Evolutionary conservation across 2,888 invertebrate genomes (phyloP).

Genomic region (Pelosia muscerda): DNA sequence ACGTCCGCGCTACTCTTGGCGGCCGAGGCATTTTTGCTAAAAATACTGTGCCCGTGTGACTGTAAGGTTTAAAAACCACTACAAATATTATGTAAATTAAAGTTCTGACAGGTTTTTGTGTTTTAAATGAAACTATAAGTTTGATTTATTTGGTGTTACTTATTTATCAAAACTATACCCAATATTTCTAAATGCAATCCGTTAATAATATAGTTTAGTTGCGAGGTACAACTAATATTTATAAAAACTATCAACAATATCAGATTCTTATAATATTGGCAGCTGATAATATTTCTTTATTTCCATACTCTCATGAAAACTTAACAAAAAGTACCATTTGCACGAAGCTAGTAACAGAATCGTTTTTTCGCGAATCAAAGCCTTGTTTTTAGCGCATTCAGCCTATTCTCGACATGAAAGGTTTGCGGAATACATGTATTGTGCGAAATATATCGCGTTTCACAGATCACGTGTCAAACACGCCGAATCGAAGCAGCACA

Average conservation of each 20-base stretch:
- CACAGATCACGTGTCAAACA: constrained; percentile 71
- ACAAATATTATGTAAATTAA: neutral
- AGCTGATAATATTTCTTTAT: constrained; percentile 30
- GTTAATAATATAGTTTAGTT: neutral
- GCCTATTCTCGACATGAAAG: constrained; percentile 30
- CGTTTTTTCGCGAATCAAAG: constrained; percentile 34
- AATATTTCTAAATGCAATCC: no score
- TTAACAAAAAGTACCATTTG: constrained; percentile 42
- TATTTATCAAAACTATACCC: no score
- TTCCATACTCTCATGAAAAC: constrained; percentile 43
- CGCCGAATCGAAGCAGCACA: constrained; percentile 55
- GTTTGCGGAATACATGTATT: constrained; percentile 66
- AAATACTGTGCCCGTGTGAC: neutral
- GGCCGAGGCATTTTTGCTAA: neutral
- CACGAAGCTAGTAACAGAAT: constrained; percentile 27
- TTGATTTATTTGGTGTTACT: no score
- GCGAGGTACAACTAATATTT: neutral
- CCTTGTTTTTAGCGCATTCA: constrained; percentile 22
- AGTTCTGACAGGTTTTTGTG: no score
- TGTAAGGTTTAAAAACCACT: neutral
- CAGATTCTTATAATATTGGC: constrained; percentile 12
- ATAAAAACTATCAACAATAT: neutral
- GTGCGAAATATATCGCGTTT: constrained; percentile 72
- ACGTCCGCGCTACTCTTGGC: neutral
- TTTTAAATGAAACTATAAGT: no score